Evolutionary conservation across 2,888 invertebrate genomes (phyloP), one percentile per base, ranked within the genome.

Genomic region (Epinotia nisella): DNA sequence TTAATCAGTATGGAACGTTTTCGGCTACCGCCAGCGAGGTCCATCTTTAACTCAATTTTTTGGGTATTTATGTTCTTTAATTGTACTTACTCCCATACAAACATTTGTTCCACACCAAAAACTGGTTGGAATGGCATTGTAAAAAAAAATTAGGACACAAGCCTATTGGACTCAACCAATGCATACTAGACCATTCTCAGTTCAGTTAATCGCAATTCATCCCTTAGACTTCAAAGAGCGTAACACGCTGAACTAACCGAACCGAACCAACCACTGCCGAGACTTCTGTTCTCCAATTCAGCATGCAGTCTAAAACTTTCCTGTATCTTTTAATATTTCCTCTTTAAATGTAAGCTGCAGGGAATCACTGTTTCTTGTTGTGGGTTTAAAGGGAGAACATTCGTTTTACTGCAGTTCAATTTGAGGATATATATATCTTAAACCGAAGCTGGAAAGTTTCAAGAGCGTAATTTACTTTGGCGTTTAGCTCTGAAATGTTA

Each of bases 391-490:
- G 53, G 10, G 53, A 19, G 53, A n/a, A 11, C 53, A 53, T 53
- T 53, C 9, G 53, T 53, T 19, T 53, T 53, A 55, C 55, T 55
- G 55, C 55, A 55, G 21, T 55, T 55, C 13, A 55, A 21, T 55
- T 21, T 21, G 5, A 24, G 21, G 11, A 24, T 55, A 24, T 55
- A 21, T 55, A 24, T 11, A 55, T 9, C 21, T 19, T 55, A 19
- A 13, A 21, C 19, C 55, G 11, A 13, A 3, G 11, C 55, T 15
- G 21, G 5, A 55, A 55, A 21, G 21, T 13, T 11, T 55, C 21
- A 21, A 55, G 55, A 13, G 19, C 13, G 9, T 9, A 19, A 9
- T 53, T 19, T 7, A n/a, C 53, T 53, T 10, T 19, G 11, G 7
- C 53, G 19, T 53, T 53, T 19, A 53, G 19, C 9, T 9, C 19